A percentile compares a stretch with the other conserved stretches of the same genome.
phyloP scores from a whole-genome alignment of 2,797 vertebrate species.

The Myotis myotis region DNA sequence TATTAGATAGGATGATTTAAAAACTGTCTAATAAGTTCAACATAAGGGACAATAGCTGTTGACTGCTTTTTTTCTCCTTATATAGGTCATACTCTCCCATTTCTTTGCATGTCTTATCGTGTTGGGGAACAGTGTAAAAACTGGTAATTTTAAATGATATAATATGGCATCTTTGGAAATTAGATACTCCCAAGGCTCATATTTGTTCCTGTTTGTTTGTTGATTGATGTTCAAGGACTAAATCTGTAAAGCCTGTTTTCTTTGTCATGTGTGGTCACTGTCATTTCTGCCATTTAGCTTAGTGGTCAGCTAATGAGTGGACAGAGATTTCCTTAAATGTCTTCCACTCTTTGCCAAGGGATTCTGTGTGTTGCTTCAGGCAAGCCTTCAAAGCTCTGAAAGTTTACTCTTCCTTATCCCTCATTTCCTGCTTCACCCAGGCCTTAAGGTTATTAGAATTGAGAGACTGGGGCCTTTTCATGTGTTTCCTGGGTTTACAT shows the following conservation, averaged over 20 bases:
- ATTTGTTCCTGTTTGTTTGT: not conserved
- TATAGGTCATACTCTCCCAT: not conserved
- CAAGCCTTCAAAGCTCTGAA: not conserved
- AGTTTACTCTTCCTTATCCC: not conserved
- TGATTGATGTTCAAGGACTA: not conserved
- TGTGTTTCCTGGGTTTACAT: not conserved
- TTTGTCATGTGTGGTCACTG: not conserved
- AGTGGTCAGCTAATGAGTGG: not conserved
- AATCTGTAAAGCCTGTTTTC: not conserved
- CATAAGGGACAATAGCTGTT: not conserved
- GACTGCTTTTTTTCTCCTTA: not conserved
- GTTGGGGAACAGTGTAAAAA: not conserved
- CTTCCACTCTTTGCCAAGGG: not conserved
- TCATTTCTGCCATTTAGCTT: not conserved
- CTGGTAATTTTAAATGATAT: not conserved
- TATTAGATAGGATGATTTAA: too few species aligned
- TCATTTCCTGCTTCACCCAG: not conserved
- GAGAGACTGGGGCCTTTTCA: not conserved
- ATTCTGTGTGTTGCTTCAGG: not conserved
- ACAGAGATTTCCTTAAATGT: not conserved
- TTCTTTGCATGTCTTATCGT: not conserved
- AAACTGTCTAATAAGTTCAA: not conserved
- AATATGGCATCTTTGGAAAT: constrained; percentile 14
- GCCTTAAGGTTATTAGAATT: not conserved
- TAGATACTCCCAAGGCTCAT: not conserved